A percentile compares a stretch with the other conserved stretches of the same genome.
These are phyloP conservation scores for Chromoteleia sp. DNA, from an alignment of 2,888 invertebrate species.

Conservation along the genomic window DNA sequence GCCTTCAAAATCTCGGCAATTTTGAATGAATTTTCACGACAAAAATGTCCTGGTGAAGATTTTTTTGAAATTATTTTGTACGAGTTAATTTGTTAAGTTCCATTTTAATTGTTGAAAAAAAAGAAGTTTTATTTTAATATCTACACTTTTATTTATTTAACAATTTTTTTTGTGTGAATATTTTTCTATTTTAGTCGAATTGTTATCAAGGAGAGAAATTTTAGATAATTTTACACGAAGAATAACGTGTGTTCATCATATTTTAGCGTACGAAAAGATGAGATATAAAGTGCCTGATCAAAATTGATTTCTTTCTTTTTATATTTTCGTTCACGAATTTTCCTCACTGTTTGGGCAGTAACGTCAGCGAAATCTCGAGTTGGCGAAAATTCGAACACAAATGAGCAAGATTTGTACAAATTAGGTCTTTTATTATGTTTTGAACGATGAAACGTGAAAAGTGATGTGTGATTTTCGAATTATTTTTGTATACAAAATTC, in stretches of 20 bases:
- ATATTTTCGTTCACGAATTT: conserved; percentile 33
- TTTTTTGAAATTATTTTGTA: conserved; percentile 42
- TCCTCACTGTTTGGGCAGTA: conserved; percentile 7
- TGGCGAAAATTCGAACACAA: conserved; percentile 2
- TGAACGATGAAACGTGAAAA: background rate
- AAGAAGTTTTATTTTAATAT: conserved; percentile 20
- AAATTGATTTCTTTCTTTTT: conserved; percentile 36
- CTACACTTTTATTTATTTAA: conserved; percentile 34
- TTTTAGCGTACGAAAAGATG: conserved; percentile 73
- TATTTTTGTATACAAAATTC: conserved; percentile 6
- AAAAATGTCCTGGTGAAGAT: conserved; percentile 23
- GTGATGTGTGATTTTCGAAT: background rate
- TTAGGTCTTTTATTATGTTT: background rate
- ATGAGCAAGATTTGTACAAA: conserved; percentile 8
- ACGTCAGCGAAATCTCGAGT: background rate
- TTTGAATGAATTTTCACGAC: conserved; percentile 46
- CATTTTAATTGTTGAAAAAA: conserved; percentile 5
- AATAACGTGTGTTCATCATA: conserved; percentile 77
- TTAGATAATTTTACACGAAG: conserved; percentile 76
- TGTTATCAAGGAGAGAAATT: conserved; percentile 75
- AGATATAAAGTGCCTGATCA: conserved; percentile 76
- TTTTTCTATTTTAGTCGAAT: conserved; percentile 58
- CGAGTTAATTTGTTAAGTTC: conserved; percentile 26
- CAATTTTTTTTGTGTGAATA: conserved; percentile 3
- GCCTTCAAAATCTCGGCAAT: conserved; percentile 49